phyloP scores from a whole-genome alignment of 2,113 vertebrate species.

The Formicarius rufipectus region DNA sequence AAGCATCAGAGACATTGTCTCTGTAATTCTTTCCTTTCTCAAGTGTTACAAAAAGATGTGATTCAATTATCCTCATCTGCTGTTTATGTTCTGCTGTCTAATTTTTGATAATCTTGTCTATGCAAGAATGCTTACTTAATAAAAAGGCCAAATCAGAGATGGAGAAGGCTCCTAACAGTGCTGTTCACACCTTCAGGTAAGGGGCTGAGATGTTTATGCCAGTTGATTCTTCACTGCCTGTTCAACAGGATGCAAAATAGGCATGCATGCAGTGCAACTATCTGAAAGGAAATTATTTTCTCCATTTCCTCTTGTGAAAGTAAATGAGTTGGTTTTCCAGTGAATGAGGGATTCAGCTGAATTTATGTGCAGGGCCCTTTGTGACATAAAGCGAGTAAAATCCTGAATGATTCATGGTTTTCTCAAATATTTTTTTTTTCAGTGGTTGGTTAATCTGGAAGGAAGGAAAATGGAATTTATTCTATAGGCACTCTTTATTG shows the following conservation, averaged over 20 bases:
- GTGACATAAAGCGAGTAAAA: neutral
- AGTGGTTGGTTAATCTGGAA: neutral
- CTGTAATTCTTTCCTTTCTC: neutral
- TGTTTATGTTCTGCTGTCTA: neutral
- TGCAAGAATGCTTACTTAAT: neutral
- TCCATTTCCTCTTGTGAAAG: constrained; percentile 5
- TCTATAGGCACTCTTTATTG: neutral
- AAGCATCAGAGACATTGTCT: neutral
- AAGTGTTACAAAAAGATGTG: neutral
- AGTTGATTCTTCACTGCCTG: neutral
- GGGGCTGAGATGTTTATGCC: neutral
- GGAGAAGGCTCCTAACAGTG: neutral
- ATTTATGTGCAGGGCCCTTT: neutral
- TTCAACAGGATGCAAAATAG: constrained; percentile 3
- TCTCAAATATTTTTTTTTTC: neutral
- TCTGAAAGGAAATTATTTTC: constrained; percentile 7
- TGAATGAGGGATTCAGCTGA: neutral
- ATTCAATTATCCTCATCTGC: neutral
- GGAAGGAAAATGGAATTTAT: neutral
- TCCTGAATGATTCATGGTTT: constrained; percentile 22
- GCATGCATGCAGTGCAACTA: neutral
- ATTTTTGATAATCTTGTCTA: neutral
- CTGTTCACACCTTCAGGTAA: neutral
- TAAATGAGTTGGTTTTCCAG: constrained; percentile 19
- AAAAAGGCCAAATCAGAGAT: neutral